A percentile compares a stretch with the other conserved stretches of the same genome.
Evolutionary conservation across 1,140 invertebrate species (phyloP).

Genomic region (Vollenhovia emeryi): DNA sequence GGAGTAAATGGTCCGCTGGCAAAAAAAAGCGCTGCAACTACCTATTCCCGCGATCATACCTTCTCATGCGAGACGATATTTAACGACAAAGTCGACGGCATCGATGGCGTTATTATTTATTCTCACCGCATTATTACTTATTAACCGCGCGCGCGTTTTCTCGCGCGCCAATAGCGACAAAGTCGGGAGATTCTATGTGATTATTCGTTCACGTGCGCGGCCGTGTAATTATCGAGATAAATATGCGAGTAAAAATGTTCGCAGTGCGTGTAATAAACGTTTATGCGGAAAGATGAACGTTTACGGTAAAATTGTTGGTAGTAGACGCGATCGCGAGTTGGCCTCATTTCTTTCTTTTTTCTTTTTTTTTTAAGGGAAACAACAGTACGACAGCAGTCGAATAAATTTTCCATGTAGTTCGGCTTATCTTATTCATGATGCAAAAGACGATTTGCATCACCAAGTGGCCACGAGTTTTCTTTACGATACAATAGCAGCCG

Average conservation of each 20-base stretch:
- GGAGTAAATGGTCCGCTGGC: neutral
- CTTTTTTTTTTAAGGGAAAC: neutral
- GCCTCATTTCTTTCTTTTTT: neutral
- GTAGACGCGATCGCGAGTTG: neutral
- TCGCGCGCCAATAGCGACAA: neutral
- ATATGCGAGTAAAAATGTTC: neutral
- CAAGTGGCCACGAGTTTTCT: slow-evolving; percentile 14
- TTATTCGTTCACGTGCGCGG: neutral
- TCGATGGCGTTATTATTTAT: slow-evolving; percentile 24
- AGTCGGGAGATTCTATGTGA: neutral
- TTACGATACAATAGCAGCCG: neutral
- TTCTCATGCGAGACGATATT: slow-evolving; percentile 32
- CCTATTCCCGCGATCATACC: slow-evolving; percentile 3
- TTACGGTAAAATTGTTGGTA: neutral
- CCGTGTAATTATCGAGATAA: neutral
- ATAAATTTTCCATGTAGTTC: slow-evolving; percentile 19
- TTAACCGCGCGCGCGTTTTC: neutral
- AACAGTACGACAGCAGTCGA: neutral
- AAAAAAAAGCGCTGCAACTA: slow-evolving; percentile 4
- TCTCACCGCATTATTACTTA: neutral
- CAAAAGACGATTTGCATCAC: slow-evolving; percentile 40
- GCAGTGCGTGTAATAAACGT: neutral
- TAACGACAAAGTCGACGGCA: slow-evolving; percentile 15
- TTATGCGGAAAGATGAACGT: neutral
- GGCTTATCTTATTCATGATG: slow-evolving; percentile 34